Percentiles rank a stretch among this genome's conserved stretches.
phyloP scores from a whole-genome alignment of 2,888 invertebrate species.

The Blera fallax region DNA sequence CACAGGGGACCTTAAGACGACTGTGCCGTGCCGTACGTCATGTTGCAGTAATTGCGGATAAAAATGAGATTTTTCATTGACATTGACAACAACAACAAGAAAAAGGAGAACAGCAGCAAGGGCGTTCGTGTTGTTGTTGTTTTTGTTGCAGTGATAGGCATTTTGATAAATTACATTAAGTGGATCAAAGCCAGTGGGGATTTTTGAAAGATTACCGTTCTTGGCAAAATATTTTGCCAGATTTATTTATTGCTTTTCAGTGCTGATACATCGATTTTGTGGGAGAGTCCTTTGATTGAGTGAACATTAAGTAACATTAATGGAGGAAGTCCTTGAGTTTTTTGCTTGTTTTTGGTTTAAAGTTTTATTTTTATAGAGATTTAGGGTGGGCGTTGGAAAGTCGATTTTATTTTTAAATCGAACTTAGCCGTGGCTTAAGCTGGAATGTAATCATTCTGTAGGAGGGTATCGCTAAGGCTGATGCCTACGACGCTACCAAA shows the following conservation, averaged over 20 bases:
- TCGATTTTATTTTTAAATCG: too few relatives aligned
- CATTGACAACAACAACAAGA: not conserved
- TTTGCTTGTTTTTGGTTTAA: not conserved
- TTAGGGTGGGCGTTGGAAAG: not conserved
- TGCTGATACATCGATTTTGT: slow-evolving; percentile 24
- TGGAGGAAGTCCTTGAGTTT: not conserved
- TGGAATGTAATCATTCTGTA: too few relatives aligned
- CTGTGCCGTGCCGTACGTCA: slow-evolving; percentile 18
- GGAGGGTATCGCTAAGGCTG: too few relatives aligned
- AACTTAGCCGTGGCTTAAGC: too few relatives aligned
- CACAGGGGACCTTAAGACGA: slow-evolving; percentile 7
- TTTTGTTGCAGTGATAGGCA: slow-evolving; percentile 21
- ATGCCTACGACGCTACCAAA: too few relatives aligned
- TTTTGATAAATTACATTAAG: slow-evolving; percentile 62
- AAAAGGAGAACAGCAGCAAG: not conserved
- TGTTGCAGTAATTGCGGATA: slow-evolving; percentile 63
- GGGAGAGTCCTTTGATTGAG: slow-evolving; percentile 20
- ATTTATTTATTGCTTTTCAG: slow-evolving; percentile 51
- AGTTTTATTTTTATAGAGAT: not conserved
- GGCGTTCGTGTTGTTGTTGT: not conserved
- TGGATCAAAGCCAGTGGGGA: slow-evolving; percentile 43
- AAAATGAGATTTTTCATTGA: slow-evolving; percentile 46
- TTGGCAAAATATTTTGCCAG: slow-evolving; percentile 50
- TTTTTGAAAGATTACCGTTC: slow-evolving; percentile 34
- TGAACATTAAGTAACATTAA: slow-evolving; percentile 12